Base-by-base conservation (phyloP, 2,888 invertebrate species). In the Drosophila flavopinicola region DNA sequence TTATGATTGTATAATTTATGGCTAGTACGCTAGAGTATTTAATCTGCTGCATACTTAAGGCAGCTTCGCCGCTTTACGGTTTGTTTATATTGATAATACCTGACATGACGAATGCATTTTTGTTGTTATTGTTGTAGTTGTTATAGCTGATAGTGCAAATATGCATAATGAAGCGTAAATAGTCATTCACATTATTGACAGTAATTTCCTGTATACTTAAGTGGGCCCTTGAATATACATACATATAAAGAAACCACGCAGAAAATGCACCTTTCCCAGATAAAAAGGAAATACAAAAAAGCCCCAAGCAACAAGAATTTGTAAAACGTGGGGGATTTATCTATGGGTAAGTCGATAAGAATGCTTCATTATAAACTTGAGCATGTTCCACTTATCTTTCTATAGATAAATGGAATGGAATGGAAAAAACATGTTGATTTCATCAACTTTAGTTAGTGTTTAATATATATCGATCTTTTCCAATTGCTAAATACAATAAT, bases 401-500 rank as follows among this genome's bases (percentile, higher is more conserved):
- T 5, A 2, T 9, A 35, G 48, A 48, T 38, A 10, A 37, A 17
- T 15, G 5, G 17, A 39, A 3, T 15, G 10, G 15, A 32, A n/a
- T n/a, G n/a, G n/a, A 24, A 32, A 13, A 47, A 15, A 32, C 39
- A 39, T 4, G n/a, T 10, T 2, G 13, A 11, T 17, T 23, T 41
- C 17, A 33, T 54, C 54, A 85, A 68, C 64, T 72, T 71, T 65
- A 66, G 71, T 68, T 68, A 57, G 44, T 65, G 61, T 83, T 71
- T 83, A 83, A 85, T 85, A 75, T 85, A 75, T 66, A 67, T 75
- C 39, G 60, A 47, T 78, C 23, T 61, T 68, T 67, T 75, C 33
- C 66, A 69, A 66, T 78, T 83, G 71, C 69, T 79, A 76, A 85
- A 83, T 75, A 79, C 68, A 78, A 67, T 82, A 66, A 73, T 67